Evolutionary conservation across 2,797 vertebrate genomes (phyloP).

Genomic region (Enteromius anoplus): DNA sequence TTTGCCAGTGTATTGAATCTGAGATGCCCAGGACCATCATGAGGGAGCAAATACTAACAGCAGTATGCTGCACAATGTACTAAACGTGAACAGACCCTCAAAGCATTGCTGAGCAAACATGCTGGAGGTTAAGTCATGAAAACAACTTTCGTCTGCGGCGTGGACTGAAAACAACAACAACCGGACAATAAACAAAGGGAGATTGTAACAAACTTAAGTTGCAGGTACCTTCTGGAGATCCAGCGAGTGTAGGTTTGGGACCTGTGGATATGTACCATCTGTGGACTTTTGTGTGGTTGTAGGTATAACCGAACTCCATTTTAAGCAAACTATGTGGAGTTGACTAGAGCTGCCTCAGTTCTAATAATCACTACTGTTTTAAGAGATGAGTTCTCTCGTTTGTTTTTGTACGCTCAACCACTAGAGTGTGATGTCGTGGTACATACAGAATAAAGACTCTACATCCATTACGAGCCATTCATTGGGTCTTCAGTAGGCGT

Average conservation of each 20-base stretch:
- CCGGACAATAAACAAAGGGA: constrained; percentile 12
- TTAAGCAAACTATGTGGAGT: constrained; percentile 64
- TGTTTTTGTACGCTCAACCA: constrained; percentile 75
- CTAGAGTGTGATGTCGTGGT: constrained; percentile 68
- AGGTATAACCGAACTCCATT: constrained; percentile 60
- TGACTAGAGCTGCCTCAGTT: constrained; percentile 40
- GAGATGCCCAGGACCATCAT: constrained; percentile 13
- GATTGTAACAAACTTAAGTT: constrained; percentile 18
- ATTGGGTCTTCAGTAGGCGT: constrained; percentile 47
- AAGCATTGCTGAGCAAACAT: constrained; percentile 27
- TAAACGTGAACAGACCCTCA: constrained; percentile 44
- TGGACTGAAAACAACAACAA: constrained; percentile 28
- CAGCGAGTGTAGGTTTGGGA: constrained; percentile 24
- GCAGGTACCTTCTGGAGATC: constrained; percentile 8
- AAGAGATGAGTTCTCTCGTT: constrained; percentile 59
- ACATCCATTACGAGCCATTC: constrained; percentile 59
- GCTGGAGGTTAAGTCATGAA: constrained; percentile 30
- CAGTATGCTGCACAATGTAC: constrained; percentile 45
- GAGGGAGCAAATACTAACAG: constrained; percentile 18
- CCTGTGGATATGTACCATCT: constrained; percentile 54
- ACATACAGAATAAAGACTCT: constrained; percentile 58
- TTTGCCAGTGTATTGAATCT: constrained; percentile 13
- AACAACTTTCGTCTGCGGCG: constrained; percentile 19
- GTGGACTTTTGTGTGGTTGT: constrained; percentile 56
- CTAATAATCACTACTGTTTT: constrained; percentile 26